A percentile compares a stretch with the other conserved stretches of the same genome.
phyloP scores from a whole-genome alignment of 2,888 invertebrate genomes.

The Aporophyla lueneburgensis region DNA sequence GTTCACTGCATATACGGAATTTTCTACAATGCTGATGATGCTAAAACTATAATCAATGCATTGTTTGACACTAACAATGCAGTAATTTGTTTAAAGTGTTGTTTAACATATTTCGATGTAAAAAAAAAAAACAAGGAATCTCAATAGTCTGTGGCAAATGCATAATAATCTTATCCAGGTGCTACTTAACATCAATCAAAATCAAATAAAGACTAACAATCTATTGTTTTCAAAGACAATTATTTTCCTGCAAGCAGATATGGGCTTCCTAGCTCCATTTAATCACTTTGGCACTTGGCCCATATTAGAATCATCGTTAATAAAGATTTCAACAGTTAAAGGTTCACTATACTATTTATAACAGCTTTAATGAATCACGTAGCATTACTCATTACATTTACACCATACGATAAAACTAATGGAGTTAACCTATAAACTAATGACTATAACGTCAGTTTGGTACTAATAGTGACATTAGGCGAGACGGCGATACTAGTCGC shows the following conservation, averaged over 20 bases:
- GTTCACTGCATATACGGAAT: slow-evolving; percentile 19
- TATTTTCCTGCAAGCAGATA: slow-evolving; percentile 13
- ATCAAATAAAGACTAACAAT: slow-evolving; percentile 12
- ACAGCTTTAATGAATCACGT: slow-evolving; percentile 42
- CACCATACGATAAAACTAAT: slow-evolving; percentile 40
- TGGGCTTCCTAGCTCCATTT: slow-evolving; percentile 22
- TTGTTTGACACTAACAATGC: slow-evolving; percentile 23
- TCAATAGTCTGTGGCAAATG: slow-evolving; percentile 25
- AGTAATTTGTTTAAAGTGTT: slow-evolving; percentile 10
- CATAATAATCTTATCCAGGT: slow-evolving; percentile 13
- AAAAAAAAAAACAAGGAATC: slow-evolving; percentile 7
- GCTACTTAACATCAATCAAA: slow-evolving; percentile 36
- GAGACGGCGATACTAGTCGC: slow-evolving; percentile 34
- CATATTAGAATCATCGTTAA: slow-evolving; percentile 10
- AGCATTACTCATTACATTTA: slow-evolving; percentile 40
- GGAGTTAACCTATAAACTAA: slow-evolving; percentile 53
- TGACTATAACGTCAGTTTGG: slow-evolving; percentile 45
- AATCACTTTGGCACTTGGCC: slow-evolving; percentile 31
- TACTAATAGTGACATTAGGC: slow-evolving; percentile 58
- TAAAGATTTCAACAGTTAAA: slow-evolving; percentile 18
- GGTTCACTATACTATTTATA: slow-evolving; percentile 23
- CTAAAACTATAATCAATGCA: slow-evolving; percentile 2
- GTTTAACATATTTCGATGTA: slow-evolving; percentile 25
- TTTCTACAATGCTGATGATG: background rate
- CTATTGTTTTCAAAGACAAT: slow-evolving; percentile 52